A percentile compares a stretch with the other conserved stretches of the same genome.
Evolutionary conservation across 2,888 invertebrate species (phyloP).

Genomic region (Globia sparganii): DNA sequence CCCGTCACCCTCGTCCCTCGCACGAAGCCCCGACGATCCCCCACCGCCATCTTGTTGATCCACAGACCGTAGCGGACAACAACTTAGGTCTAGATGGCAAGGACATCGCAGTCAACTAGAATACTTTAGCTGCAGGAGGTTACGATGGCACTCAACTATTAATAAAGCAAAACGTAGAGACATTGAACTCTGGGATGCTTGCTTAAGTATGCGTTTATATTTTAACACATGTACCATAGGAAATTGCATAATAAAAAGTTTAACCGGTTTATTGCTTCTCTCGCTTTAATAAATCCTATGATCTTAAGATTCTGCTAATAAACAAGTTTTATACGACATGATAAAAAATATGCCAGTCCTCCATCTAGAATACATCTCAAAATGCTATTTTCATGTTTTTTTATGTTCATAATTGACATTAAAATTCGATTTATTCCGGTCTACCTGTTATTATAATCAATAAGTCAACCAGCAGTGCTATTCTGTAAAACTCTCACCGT

Average conservation of each 20-base stretch:
- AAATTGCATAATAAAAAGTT: conserved; percentile 75
- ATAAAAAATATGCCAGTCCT: conserved; percentile 43
- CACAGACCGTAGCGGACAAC: conserved; percentile 79
- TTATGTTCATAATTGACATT: not conserved
- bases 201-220: conserved; percentile 56
- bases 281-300: conserved; percentile 71
- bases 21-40: conserved; percentile 75
- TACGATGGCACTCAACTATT: conserved; percentile 63
- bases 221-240: conserved; percentile 65
- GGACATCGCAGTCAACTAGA: conserved; percentile 75
- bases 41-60: conserved; percentile 86
- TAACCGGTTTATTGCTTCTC: conserved; percentile 73
- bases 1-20: conserved; percentile 75
- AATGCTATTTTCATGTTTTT: not conserved
- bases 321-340: conserved; percentile 62
- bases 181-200: conserved; percentile 66
- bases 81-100: conserved; percentile 78
- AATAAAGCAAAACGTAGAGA: conserved; percentile 58
- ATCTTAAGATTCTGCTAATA: conserved; percentile 63
- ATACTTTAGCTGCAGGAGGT: conserved; percentile 66
- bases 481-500: no score
- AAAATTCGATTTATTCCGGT: no score
- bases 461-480: no score
- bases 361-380: conserved; percentile 19
- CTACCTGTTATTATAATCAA: not conserved